Percentiles rank a stretch among this genome's conserved stretches.
Conservation (phyloP, 92 coral and sea anemone species). For the Bergia sp. region DNA sequence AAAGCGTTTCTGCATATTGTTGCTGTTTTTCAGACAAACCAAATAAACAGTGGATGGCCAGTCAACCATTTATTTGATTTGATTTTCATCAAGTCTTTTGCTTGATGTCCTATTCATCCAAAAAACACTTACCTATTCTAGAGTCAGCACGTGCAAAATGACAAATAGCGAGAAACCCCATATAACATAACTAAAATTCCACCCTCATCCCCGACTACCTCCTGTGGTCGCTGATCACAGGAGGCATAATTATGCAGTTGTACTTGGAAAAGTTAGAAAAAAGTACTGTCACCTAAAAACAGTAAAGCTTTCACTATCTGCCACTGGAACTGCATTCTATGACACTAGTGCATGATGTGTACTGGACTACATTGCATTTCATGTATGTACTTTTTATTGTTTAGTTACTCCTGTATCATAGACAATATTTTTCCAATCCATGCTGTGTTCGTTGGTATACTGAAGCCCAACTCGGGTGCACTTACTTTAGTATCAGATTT, state of each 20-base stretch:
- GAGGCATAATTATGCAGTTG: slow-evolving; percentile 8
- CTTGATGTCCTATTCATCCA: slow-evolving; percentile 5
- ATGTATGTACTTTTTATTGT: slow-evolving; percentile 2
- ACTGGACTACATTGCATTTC: slow-evolving; percentile 4
- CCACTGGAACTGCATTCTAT: slow-evolving; percentile 9
- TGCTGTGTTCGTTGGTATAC: slow-evolving; percentile 15
- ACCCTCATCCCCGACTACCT: slow-evolving; percentile 11
- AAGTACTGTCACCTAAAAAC: slow-evolving; percentile 7
- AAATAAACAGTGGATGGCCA: slow-evolving; percentile 14
- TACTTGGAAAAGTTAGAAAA: slow-evolving; percentile 3
- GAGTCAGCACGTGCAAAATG: slow-evolving; percentile 15
- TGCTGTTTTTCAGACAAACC: slow-evolving; percentile 14
- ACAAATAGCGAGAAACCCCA: slow-evolving; percentile 15
- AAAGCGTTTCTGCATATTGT: slow-evolving; percentile 13
- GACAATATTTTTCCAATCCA: slow-evolving; percentile 12
- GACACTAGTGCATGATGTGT: slow-evolving; percentile 8
- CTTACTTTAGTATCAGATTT: slow-evolving; percentile 12
- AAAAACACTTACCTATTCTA: slow-evolving; percentile 12
- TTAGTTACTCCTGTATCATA: not conserved
- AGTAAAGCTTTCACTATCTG: slow-evolving; percentile 7
- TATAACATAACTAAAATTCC: slow-evolving; percentile 11
- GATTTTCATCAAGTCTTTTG: not conserved
- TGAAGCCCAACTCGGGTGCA: slow-evolving; percentile 17
- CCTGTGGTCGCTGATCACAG: slow-evolving; percentile 8
- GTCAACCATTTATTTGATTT: slow-evolving; percentile 9